These are phyloP conservation scores for Tor tambroides DNA, from an alignment of 2,113 vertebrate genomes.

Conservation along the genomic window DNA sequence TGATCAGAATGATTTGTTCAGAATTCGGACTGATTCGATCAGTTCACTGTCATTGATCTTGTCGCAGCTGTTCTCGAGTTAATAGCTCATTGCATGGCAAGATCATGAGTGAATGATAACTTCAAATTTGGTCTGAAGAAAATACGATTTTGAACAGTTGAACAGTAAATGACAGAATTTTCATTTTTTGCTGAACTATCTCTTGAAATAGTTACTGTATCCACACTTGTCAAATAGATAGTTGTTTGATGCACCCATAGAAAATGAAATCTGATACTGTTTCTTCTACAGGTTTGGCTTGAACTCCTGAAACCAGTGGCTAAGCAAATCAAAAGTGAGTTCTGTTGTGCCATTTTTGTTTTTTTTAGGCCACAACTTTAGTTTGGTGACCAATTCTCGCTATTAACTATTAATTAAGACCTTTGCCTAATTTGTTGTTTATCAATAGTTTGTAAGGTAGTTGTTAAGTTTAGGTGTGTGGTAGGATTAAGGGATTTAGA, in stretches of 20 bases:
- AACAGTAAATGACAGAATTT: neutral
- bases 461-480: no score
- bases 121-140: neutral
- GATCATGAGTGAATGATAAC: neutral
- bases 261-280: neutral
- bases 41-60: neutral
- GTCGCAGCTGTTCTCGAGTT: no score
- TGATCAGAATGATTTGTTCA: neutral
- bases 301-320: slow-evolving; percentile 90
- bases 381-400: no score
- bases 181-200: neutral
- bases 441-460: no score
- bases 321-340: slow-evolving; percentile 83
- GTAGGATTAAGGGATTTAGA: no score
- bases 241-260: no score
- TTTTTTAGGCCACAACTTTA: no score
- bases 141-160: neutral
- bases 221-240: neutral
- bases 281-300: slow-evolving; percentile 87
- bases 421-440: no score
- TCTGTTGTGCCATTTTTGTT: neutral
- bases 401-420: no score
- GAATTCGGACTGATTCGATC: neutral
- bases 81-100: no score
- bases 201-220: neutral